Percentiles rank a stretch among this genome's conserved stretches.
These are phyloP conservation scores for Synanthedon andrenaeformis DNA, from an alignment of 2,888 invertebrate genomes.

Conservation along the genomic window DNA sequence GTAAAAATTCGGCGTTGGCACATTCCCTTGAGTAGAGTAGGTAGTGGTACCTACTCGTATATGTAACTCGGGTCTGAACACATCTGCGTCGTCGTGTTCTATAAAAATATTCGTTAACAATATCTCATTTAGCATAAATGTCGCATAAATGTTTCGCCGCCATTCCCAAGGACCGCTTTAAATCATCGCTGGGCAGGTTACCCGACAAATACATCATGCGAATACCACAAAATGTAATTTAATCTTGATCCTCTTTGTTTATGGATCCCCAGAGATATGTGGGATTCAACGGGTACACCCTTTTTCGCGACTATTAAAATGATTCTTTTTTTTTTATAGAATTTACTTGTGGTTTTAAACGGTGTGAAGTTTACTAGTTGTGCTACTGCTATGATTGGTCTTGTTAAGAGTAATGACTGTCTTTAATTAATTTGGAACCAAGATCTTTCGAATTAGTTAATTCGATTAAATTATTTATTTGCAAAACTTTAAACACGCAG, in stretches of 20 bases:
- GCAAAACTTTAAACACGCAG: too few species aligned
- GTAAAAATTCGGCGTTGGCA: too few species aligned
- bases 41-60: too few species aligned
- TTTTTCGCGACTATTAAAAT: slow-evolving; percentile 7
- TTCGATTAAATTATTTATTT: too few species aligned
- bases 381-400: too few species aligned
- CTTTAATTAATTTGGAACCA: too few species aligned
- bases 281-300: slow-evolving; percentile 1
- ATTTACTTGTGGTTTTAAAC: background rate
- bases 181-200: slow-evolving; percentile 7
- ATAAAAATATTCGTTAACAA: background rate
- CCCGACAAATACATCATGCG: slow-evolving; percentile 6
- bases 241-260: slow-evolving; percentile 12
- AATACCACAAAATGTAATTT: slow-evolving; percentile 5
- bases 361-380: too few species aligned
- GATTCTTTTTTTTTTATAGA: slow-evolving; percentile 1
- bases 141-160: slow-evolving; percentile 4
- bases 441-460: too few species aligned
- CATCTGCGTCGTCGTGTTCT: too few species aligned
- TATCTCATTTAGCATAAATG: background rate
- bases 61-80: too few species aligned
- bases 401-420: too few species aligned
- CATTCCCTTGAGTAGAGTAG: too few species aligned
- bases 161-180: slow-evolving; percentile 8
- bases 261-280: slow-evolving; percentile 11